Base-by-base conservation (phyloP, 35 echinoderm and acorn worm genomes). In the Lytechinus variegatus region DNA sequence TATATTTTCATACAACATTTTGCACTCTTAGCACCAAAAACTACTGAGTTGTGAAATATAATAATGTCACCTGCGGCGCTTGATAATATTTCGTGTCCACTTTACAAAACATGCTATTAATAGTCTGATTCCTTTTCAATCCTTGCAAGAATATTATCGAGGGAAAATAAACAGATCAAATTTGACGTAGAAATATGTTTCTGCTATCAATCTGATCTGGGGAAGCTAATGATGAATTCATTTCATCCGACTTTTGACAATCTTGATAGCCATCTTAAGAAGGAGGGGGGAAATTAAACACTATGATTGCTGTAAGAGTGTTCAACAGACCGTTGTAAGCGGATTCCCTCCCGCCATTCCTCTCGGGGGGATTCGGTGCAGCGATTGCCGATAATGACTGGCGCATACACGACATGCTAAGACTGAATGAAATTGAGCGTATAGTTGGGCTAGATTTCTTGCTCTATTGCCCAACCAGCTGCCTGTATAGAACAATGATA, bases 361-460 rank as follows among this genome's bases (percentile, higher is more conserved):
- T 19, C 88, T 54, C 88, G 88, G 88, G 88, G n/a, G 52, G 28
- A 44, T 90, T 90, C 10, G 88, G 27, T 28, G 88, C 88, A n/a
- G 88, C 9, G 52, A 44, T 79, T 13, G 88, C 88, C 6, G n/a
- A 90, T 54, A 44, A 79, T 79, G 66, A 79, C 66, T 79, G 19
- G 14, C 66, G 66, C 21, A 79, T 24, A 44, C 16, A 24, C 66
- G 21, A 24, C 4, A 9, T 52, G n/a, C 88, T 90, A 44, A 90
- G 88, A 12, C 88, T 28, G 52, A 21, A 90, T 14, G 88, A 90
- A 90, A 90, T 90, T 90, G 88, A 90, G 88, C 88, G 88, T 90
- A 10, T 90, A 90, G 88, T 90, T 90, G 88, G 24, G 88, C 27
- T 54, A 28, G 27, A 90, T 90, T 90, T 90, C n/a, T 14, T 90